Conservation (phyloP, 1,140 invertebrate species). For the Drosophila kikkawai region DNA sequence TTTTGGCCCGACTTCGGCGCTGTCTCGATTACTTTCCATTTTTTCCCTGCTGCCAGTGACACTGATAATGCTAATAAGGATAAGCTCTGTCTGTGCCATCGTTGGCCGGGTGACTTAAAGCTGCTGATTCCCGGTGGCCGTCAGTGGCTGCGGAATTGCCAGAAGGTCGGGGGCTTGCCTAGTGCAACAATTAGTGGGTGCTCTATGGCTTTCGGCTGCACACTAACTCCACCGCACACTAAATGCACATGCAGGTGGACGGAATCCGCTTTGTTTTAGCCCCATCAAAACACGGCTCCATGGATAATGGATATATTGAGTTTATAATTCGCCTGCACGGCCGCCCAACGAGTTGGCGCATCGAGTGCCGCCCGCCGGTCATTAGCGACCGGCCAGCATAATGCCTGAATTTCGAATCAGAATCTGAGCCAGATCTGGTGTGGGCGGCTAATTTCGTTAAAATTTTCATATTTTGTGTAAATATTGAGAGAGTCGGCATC, state of each 20-base stretch:
- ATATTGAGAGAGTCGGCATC: slow-evolving; percentile 4
- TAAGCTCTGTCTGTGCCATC: slow-evolving; percentile 57
- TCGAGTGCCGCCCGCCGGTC: slow-evolving; percentile 9
- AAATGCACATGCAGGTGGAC: slow-evolving; percentile 15
- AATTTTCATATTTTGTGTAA: slow-evolving; percentile 9
- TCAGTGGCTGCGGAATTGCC: slow-evolving; percentile 6
- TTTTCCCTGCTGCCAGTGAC: slow-evolving; percentile 34
- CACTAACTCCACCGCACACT: slow-evolving; percentile 22
- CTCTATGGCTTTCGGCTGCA: slow-evolving; percentile 31
- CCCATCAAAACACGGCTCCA: slow-evolving; percentile 67
- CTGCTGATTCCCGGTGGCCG: slow-evolving; percentile 17
- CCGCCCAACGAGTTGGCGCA: slow-evolving; percentile 3
- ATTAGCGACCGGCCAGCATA: slow-evolving; percentile 32
- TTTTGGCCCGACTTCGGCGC: slow-evolving; percentile 48
- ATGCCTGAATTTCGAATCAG: slow-evolving; percentile 7
- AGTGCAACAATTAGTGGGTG: slow-evolving; percentile 71
- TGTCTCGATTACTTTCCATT: slow-evolving; percentile 74
- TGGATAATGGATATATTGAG: slow-evolving; percentile 83
- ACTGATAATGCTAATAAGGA: slow-evolving; percentile 84
- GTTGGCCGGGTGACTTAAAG: slow-evolving; percentile 64
- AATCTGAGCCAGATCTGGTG: not conserved
- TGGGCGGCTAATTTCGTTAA: slow-evolving; percentile 5
- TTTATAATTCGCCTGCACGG: slow-evolving; percentile 71
- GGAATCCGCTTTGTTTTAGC: slow-evolving; percentile 74
- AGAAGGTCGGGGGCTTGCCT: not conserved